These are phyloP conservation scores for Hephaestus fuliginosus DNA, from an alignment of 2,797 vertebrate species.

Conservation along the genomic window DNA sequence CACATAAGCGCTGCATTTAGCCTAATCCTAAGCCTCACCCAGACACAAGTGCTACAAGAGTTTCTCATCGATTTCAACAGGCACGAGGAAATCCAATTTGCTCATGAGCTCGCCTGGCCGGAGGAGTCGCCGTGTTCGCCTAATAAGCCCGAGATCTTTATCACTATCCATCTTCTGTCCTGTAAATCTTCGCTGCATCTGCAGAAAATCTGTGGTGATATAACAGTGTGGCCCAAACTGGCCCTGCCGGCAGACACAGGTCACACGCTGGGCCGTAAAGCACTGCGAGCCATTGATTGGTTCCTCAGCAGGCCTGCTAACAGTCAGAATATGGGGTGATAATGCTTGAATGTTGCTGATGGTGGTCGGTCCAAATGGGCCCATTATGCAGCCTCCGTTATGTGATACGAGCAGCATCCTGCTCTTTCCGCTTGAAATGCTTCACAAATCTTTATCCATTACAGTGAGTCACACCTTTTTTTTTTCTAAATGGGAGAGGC, in stretches of 20 bases:
- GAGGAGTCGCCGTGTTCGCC: conserved; percentile 5
- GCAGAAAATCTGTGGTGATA: conserved; percentile 36
- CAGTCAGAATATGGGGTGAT: conserved; percentile 47
- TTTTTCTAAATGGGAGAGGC: neutral
- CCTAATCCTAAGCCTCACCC: conserved; percentile 40
- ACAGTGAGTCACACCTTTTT: neutral
- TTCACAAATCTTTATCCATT: conserved; percentile 29
- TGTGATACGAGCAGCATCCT: conserved; percentile 23
- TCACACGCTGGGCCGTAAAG: conserved; percentile 54
- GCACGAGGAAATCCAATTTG: conserved; percentile 28
- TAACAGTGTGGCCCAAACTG: neutral
- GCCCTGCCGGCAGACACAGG: conserved; percentile 1
- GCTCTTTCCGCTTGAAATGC: conserved; percentile 25
- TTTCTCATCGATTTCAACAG: conserved; percentile 48
- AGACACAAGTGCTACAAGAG: conserved; percentile 15
- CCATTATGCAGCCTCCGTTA: conserved; percentile 59
- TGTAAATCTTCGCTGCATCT: conserved; percentile 41
- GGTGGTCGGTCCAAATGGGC: conserved; percentile 47
- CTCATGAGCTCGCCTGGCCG: neutral
- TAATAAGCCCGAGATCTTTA: conserved; percentile 35
- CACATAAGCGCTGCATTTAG: conserved; percentile 40
- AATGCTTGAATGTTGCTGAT: conserved; percentile 59
- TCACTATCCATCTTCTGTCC: conserved; percentile 37
- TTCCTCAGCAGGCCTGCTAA: conserved; percentile 42
- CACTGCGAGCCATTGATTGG: conserved; percentile 55